A percentile compares a stretch with the other conserved stretches of the same genome.
phyloP scores from a whole-genome alignment of 2,888 invertebrate genomes.

The Cartodere bifasciata region DNA sequence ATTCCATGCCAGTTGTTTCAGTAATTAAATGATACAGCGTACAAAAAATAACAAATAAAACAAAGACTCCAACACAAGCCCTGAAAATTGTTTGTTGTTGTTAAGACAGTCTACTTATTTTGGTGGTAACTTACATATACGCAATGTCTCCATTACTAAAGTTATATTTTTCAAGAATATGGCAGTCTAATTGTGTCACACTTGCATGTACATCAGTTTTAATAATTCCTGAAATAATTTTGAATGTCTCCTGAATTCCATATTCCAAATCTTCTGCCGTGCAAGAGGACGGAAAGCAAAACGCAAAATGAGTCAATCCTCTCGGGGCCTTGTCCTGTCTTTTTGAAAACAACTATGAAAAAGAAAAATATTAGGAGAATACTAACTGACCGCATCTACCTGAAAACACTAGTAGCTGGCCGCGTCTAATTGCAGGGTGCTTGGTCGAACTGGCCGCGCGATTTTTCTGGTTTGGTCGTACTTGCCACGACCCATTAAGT shows the following conservation, averaged over 20 bases:
- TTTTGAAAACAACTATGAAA: too few relatives aligned
- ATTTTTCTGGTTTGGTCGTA: too few relatives aligned
- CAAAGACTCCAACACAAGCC: too few relatives aligned
- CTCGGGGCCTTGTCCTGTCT: slow-evolving; percentile 2
- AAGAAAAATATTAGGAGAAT: too few relatives aligned
- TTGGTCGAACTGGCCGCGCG: too few relatives aligned
- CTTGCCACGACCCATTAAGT: too few relatives aligned
- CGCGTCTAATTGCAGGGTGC: too few relatives aligned
- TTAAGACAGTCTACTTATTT: background rate
- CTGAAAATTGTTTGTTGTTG: background rate
- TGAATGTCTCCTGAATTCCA: background rate
- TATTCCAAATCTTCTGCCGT: slow-evolving; percentile 4
- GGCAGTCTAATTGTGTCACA: slow-evolving; percentile 15
- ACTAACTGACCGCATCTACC: too few relatives aligned
- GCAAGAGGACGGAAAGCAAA: slow-evolving; percentile 5
- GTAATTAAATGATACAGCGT: slow-evolving; percentile 19
- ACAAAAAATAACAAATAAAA: slow-evolving; percentile 14
- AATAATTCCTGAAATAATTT: background rate
- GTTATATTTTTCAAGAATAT: slow-evolving; percentile 8
- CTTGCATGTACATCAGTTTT: slow-evolving; percentile 12
- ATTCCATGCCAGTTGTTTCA: slow-evolving; percentile 13
- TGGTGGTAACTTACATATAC: slow-evolving; percentile 18
- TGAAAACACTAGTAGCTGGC: too few relatives aligned
- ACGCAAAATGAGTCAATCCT: background rate
- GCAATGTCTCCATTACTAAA: slow-evolving; percentile 10